Evolutionary conservation across 2,888 invertebrate genomes (phyloP), one percentile per base, ranked within the genome.

Genomic region (Autographa gamma): DNA sequence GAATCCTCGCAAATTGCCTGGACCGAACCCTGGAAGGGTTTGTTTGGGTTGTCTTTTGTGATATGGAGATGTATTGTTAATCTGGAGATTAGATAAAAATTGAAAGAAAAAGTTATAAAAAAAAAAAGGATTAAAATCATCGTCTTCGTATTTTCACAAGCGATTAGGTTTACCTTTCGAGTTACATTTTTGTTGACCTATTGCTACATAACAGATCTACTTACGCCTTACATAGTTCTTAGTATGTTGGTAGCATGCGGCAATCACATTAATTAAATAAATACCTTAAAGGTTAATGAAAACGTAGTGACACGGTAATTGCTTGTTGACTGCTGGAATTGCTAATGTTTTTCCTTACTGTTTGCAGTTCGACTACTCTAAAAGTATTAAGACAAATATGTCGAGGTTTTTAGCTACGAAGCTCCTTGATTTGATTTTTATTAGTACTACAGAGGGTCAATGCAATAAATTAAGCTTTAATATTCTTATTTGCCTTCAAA

Each of bases 1-100:
- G 89, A 88, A 89, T 92, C 90, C 90, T 88, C 90, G 90, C 90
- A 90, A 93, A 92, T 93, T 93, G 90, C 88, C 87, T 85, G 86
- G 82, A 86, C 83, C 83, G 89, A 87, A 87, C 85, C 87, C 85
- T 85, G 82, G 87, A 88, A 90, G 84, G 88, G 86, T 85, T 84
- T 88, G 84, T 87, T 87, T 85, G 74, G 60, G 60, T 72, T 74
- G 65, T 69, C 25, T 69, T 73, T 64, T 73, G 66, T 62, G 60
- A 70, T 62, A 66, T 61, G 41, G 63, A 60, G 63, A 62, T 14
- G 19, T 48, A 16, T 48, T 48, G 43, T n/a, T 48, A 48, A 48
- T 48, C 48, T 48, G 43, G 4, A 48, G 48, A 48, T 48, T 48
- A 6, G 48, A 7, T 48, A 48, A n/a, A 16, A 43, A 16, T 14